Conservation (phyloP, 1,140 invertebrate genomes). For the Polyergus mexicanus region DNA sequence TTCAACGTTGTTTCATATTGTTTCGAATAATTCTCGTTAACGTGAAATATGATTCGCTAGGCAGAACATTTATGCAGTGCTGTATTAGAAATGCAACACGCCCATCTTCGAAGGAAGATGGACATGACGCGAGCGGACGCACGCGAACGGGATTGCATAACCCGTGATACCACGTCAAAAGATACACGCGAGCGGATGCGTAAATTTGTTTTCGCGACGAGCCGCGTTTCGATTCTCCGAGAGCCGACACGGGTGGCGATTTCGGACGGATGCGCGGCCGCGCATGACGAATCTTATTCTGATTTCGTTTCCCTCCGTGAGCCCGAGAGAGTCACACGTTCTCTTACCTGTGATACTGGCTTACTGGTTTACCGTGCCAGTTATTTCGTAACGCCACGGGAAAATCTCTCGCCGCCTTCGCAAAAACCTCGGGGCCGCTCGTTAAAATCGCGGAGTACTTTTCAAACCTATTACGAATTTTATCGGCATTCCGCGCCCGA, state of each 20-base stretch:
- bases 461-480: slow-evolving; percentile 25
- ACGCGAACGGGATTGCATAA: slow-evolving; percentile 54
- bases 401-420: not conserved
- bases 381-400: slow-evolving; percentile 56
- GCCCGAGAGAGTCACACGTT: slow-evolving; percentile 9
- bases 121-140: not conserved
- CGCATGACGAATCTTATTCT: slow-evolving; percentile 59
- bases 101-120: slow-evolving; percentile 39
- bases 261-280: not conserved
- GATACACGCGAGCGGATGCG: slow-evolving; percentile 17
- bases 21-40: too few relatives aligned
- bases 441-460: slow-evolving; percentile 3
- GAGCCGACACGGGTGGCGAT: not conserved
- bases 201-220: not conserved
- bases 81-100: slow-evolving; percentile 40
- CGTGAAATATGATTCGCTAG: not conserved
- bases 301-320: slow-evolving; percentile 30
- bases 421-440: not conserved
- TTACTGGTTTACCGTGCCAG: slow-evolving; percentile 34
- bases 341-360: slow-evolving; percentile 25
- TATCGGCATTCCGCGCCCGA: slow-evolving; percentile 5
- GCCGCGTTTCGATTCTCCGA: not conserved
- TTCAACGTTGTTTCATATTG: not conserved
- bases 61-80: not conserved
- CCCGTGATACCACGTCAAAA: slow-evolving; percentile 23